Conservation (phyloP, 37 sponge, comb jelly and placozoan genomes). For the Halichondria panicea region DNA sequence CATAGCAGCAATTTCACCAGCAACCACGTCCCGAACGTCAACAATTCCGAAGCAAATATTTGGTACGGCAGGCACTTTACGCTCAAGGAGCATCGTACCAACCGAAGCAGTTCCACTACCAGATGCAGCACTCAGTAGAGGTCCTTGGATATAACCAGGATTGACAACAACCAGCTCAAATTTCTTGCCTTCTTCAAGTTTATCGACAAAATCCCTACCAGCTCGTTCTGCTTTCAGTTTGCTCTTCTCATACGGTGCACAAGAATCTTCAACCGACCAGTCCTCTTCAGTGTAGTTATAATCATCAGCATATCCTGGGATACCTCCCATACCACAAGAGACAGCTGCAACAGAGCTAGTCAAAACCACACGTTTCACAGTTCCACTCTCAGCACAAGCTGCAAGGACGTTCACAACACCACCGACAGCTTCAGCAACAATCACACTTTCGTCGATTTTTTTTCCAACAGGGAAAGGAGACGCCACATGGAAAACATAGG, state of each 20-base stretch:
- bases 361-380: slow-evolving; percentile 84
- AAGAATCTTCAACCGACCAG: slow-evolving; percentile 57
- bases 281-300: slow-evolving; percentile 77
- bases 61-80: slow-evolving; percentile 61
- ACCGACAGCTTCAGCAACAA: slow-evolving; percentile 77
- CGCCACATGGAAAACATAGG: slow-evolving; percentile 88
- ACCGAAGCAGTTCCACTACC: slow-evolving; percentile 29
- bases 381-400: slow-evolving; percentile 77
- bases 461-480: slow-evolving; percentile 70
- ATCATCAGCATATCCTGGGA: slow-evolving; percentile 23
- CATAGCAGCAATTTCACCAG: slow-evolving; percentile 84
- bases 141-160: slow-evolving; percentile 77
- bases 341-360: slow-evolving; percentile 89
- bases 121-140: slow-evolving; percentile 53
- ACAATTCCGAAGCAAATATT: slow-evolving; percentile 47
- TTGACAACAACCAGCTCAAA: slow-evolving; percentile 86
- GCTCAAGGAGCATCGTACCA: slow-evolving; percentile 29
- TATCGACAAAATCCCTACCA: slow-evolving; percentile 82
- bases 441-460: slow-evolving; percentile 23
- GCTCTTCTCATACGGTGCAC: slow-evolving; percentile 73
- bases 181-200: slow-evolving; percentile 45
- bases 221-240: slow-evolving; percentile 83
- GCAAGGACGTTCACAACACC: slow-evolving; percentile 79
- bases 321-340: slow-evolving; percentile 54
- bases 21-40: slow-evolving; percentile 92